Base-by-base conservation (phyloP, 2,888 invertebrate species). In the Trichacis sp. region DNA sequence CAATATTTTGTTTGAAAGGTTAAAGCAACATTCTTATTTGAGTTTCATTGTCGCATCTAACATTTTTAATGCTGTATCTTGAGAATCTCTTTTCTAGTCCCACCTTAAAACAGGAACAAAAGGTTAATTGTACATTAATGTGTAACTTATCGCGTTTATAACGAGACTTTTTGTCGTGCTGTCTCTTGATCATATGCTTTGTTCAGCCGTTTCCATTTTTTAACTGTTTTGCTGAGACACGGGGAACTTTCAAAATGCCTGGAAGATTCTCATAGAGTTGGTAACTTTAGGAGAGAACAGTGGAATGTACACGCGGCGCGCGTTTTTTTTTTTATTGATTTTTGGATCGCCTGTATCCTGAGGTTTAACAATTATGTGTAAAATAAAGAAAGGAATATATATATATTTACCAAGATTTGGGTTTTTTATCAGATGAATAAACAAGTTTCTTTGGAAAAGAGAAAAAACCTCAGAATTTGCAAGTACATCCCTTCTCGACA, bases 61-160 rank as follows among this genome's bases (percentile, higher is more conserved):
- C n/a, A n/a, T n/a, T n/a, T n/a, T n/a, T n/a, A n/a, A n/a, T n/a
- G n/a, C n/a, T n/a, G n/a, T n/a, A n/a, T n/a, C n/a, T n/a, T n/a
- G n/a, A n/a, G n/a, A n/a, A n/a, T n/a, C n/a, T n/a, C n/a, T n/a
- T n/a, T n/a, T n/a, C n/a, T n/a, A n/a, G n/a, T n/a, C n/a, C n/a
- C n/a, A n/a, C n/a, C n/a, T n/a, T n/a, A n/a, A n/a, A n/a, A n/a
- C 20, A 77, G 77, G 68, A 79, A 78, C 73, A 76, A 76, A 77
- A 15, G 14, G 6, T 6, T 14, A 78, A 80, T 75, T 82, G 82
- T 82, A 82, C 82, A 82, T 81, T 81, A 82, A 82, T 72, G 74
- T 82, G 36, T 36, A 36, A 12, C 5, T 11, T 36, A 36, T 11
- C 12, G 11, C 36, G 36, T 12, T 6, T 3, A 6, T 3, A 36